Evolutionary conservation across 2,888 invertebrate species (phyloP).

Genomic region (Epinotia demarniana): DNA sequence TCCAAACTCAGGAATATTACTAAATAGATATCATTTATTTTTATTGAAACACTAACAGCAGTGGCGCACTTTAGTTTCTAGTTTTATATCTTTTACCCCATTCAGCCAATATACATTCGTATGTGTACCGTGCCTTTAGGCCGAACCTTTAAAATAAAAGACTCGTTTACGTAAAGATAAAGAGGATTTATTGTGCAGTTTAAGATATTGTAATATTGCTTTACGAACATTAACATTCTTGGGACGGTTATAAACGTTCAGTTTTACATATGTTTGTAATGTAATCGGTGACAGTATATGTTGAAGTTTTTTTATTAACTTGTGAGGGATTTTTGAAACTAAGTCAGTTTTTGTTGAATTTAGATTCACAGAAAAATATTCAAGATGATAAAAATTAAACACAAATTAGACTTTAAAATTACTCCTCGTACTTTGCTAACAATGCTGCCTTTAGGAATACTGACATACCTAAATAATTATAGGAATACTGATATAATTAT

Average conservation of each 20-base stretch:
- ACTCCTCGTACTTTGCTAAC: too few relatives aligned
- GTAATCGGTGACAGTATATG: constrained; percentile 4
- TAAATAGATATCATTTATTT: too few relatives aligned
- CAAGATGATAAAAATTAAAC: too few relatives aligned
- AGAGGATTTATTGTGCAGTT: constrained; percentile 61
- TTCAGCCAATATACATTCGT: not conserved
- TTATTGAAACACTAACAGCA: too few relatives aligned
- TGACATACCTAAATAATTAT: too few relatives aligned
- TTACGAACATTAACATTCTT: constrained; percentile 43
- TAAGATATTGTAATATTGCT: constrained; percentile 54
- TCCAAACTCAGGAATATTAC: too few relatives aligned
- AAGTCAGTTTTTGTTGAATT: not conserved
- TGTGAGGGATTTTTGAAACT: not conserved
- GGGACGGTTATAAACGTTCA: constrained; percentile 20
- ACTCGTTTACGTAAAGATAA: constrained; percentile 57
- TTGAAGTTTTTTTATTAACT: not conserved
- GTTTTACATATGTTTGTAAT: constrained; percentile 37
- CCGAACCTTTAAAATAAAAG: constrained; percentile 58
- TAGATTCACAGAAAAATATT: too few relatives aligned
- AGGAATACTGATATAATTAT: too few relatives aligned
- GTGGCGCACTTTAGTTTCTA: too few relatives aligned
- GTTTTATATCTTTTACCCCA: not conserved
- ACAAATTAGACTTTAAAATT: too few relatives aligned
- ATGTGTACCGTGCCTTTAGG: constrained; percentile 43
- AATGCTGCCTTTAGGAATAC: too few relatives aligned